These are phyloP conservation scores for Asobara japonica DNA, from an alignment of 1,140 invertebrate species.

Conservation along the genomic window DNA sequence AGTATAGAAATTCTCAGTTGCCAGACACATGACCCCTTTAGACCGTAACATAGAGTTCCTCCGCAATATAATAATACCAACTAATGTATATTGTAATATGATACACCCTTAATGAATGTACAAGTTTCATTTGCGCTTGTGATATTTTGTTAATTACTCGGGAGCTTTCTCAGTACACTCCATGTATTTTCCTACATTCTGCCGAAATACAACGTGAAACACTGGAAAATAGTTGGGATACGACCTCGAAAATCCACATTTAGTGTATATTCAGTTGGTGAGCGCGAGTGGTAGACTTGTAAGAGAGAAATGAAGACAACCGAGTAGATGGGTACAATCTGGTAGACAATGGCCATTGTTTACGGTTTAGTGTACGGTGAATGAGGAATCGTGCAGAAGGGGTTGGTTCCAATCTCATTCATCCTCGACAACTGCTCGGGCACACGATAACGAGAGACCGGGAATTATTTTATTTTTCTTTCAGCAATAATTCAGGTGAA, in stretches of 20 bases:
- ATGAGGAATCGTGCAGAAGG: background rate
- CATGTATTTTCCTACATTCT: background rate
- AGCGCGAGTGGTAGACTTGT: background rate
- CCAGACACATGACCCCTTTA: too few species aligned
- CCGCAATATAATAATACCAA: too few species aligned
- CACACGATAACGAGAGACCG: background rate
- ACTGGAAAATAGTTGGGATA: background rate
- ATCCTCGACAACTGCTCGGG: background rate
- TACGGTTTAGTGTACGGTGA: background rate
- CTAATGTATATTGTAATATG: background rate
- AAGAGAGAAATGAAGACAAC: background rate
- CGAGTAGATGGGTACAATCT: background rate
- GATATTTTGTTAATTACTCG: background rate
- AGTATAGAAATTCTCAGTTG: too few species aligned
- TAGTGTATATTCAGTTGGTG: too few species aligned
- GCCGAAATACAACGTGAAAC: background rate
- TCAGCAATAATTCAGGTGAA: background rate
- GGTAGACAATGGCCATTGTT: background rate
- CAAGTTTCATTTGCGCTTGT: background rate
- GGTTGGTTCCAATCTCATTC: background rate
- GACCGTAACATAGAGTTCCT: too few species aligned
- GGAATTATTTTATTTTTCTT: background rate
- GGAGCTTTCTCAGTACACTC: background rate
- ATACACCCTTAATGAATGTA: background rate
- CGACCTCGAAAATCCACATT: background rate